A percentile compares a stretch with the other conserved stretches of the same genome.
These are phyloP conservation scores for Brachymystax lenok DNA, from an alignment of 2,797 vertebrate species.

Conservation along the genomic window DNA sequence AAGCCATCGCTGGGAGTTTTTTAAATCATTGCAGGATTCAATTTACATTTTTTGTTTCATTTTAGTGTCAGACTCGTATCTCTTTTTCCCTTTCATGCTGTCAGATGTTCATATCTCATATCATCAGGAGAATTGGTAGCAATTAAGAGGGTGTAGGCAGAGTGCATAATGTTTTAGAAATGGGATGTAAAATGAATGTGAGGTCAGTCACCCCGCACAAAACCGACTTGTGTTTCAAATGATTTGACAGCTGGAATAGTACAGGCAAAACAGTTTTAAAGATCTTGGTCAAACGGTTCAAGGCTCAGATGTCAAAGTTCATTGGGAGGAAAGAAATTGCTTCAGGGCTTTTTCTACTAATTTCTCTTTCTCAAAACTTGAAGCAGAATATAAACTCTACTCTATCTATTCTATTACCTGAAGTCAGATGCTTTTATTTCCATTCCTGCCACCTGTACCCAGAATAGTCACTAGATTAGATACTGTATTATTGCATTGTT, in stretches of 20 bases:
- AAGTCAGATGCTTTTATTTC: not conserved
- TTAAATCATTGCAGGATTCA: not conserved
- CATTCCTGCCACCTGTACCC: not conserved
- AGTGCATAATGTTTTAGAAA: conserved; percentile 6
- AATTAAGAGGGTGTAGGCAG: conserved; percentile 1
- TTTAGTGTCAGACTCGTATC: not conserved
- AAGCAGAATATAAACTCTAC: not conserved
- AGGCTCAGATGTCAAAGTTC: not conserved
- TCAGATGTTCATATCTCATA: conserved; percentile 4
- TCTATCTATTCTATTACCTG: not conserved
- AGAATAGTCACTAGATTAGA: not conserved
- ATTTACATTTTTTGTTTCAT: not conserved
- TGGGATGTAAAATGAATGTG: conserved; percentile 6
- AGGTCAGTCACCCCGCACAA: not conserved
- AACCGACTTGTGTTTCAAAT: not conserved
- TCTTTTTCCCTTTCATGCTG: not conserved
- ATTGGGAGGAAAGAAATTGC: not conserved
- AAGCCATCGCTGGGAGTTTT: not conserved
- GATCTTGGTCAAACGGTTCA: not conserved
- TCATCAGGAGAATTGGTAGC: not conserved
- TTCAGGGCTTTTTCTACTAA: not conserved
- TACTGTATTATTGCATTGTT: too few relatives aligned
- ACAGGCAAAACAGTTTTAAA: not conserved
- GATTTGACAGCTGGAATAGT: not conserved
- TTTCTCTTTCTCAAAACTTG: not conserved